phyloP scores from a whole-genome alignment of 2,888 invertebrate species.

The Lithodes maja region DNA sequence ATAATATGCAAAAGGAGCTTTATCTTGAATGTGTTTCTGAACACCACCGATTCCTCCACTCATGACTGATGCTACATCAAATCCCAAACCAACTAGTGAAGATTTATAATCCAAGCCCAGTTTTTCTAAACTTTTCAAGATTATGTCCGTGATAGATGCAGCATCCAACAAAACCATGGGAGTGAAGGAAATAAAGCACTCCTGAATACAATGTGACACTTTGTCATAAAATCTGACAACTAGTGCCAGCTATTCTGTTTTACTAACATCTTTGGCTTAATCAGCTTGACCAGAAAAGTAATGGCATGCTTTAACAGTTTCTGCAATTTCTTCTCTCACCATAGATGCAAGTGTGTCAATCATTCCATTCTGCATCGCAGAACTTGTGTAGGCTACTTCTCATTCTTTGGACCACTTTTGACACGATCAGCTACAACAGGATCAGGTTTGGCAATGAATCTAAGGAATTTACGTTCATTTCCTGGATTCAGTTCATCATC shows the following conservation, averaged over 20 bases:
- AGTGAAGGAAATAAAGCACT: conserved; percentile 13
- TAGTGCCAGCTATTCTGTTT: conserved; percentile 3
- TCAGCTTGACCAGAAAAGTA: conserved; percentile 21
- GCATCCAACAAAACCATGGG: conserved; percentile 7
- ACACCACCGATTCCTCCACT: conserved; percentile 34
- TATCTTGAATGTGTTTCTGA: conserved; percentile 25
- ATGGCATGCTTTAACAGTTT: not conserved
- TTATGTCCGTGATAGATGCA: not conserved
- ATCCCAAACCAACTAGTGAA: conserved; percentile 19
- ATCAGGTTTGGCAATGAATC: conserved; percentile 13
- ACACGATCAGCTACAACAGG: conserved; percentile 4
- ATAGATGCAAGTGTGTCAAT: not conserved
- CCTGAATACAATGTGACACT: conserved; percentile 10
- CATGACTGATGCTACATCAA: conserved; percentile 15
- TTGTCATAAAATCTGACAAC: conserved; percentile 13
- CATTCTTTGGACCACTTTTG: conserved; percentile 18
- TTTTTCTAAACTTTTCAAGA: conserved; percentile 23
- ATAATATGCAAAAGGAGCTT: conserved; percentile 32
- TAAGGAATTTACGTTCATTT: conserved; percentile 14
- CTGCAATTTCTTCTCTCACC: not conserved
- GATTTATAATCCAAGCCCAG: conserved; percentile 23
- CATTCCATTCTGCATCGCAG: conserved; percentile 10
- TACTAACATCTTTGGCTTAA: conserved; percentile 12
- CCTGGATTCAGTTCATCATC: conserved; percentile 25
- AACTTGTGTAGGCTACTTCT: conserved; percentile 10